Base-by-base conservation (phyloP, 2,797 vertebrate genomes). In the Glossophaga mutica region DNA sequence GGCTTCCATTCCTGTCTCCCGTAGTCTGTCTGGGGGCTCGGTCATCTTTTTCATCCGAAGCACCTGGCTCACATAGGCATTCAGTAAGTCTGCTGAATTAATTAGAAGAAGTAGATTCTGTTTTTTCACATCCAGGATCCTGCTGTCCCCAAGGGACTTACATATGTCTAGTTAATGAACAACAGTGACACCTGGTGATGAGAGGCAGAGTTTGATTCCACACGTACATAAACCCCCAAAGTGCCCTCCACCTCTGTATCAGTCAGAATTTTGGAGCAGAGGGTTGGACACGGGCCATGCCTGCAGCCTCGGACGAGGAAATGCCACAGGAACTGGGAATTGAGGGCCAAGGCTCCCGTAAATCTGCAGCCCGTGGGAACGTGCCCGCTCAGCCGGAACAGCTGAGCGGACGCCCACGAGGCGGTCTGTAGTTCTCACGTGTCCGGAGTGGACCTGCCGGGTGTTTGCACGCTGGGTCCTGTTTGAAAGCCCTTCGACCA, bases 151-250 rank as follows among this genome's bases (percentile, higher is more conserved):
- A 18, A 57, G 85, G 14, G 37, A 62, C 19, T 48, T 50, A 50
- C 0, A 1, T 22, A 4, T 52, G 52, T 86, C 48, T 90, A 34
- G 26, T 34, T 70, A n/a, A 19, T 62, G 46, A 24, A 19, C 67
- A 85, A 71, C 84, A 91, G 91, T 62, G 94, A 73, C 97, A 91
- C 87, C 96, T 94, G 48, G 89, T 93, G 96, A 50, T 91, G 2
- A 78, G 18, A 92, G 26, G 6, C 83, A 62, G 77, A 67, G 87
- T 79, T 48, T 55, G 15, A 83, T 14, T 52, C 42, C 46, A 57
- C 15, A 1, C 19, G 52, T 73, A 14, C 15, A 11, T 6, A 48
- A 74, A 19, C 46, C 32, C 21, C 52, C 39, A 6, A 55, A 50
- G 10, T 74, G 29, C 32, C 12, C 3, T 18, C 44, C 2, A 18